Percentiles rank a stretch among this genome's conserved stretches.
phyloP scores from a whole-genome alignment of 1,140 invertebrate genomes.

The Plodia interpunctella region DNA sequence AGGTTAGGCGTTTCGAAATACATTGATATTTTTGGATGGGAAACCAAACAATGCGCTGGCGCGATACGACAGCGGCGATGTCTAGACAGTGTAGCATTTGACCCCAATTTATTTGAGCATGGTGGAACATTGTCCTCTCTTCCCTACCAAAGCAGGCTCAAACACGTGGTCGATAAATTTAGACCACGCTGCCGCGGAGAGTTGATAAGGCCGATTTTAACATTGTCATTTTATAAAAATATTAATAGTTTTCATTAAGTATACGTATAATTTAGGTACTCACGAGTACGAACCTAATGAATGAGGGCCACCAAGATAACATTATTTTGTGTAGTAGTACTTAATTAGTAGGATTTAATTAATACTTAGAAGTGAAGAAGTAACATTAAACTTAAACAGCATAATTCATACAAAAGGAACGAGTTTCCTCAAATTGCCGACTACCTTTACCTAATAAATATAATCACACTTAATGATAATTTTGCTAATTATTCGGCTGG shows the following conservation, averaged over 20 bases:
- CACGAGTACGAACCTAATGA: no score
- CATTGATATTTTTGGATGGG: background rate
- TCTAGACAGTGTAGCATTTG: slow-evolving; percentile 55
- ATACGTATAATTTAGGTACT: no score
- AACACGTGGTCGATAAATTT: slow-evolving; percentile 61
- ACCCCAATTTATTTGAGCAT: slow-evolving; percentile 41
- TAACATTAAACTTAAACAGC: background rate
- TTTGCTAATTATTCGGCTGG: slow-evolving; percentile 6
- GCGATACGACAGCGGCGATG: slow-evolving; percentile 17
- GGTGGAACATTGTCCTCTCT: slow-evolving; percentile 32
- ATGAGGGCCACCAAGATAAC: no score
- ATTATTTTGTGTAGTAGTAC: no score
- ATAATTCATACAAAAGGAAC: background rate
- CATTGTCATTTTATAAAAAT: no score
- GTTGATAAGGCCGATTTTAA: background rate
- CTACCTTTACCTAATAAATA: slow-evolving; percentile 38
- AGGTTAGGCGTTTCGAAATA: background rate
- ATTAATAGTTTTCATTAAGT: no score
- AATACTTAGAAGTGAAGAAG: background rate
- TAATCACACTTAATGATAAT: background rate
- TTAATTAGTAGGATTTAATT: no score
- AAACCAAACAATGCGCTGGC: background rate
- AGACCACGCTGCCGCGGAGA: slow-evolving; percentile 36
- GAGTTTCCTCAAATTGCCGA: slow-evolving; percentile 10
- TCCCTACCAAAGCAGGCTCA: slow-evolving; percentile 21